Evolutionary conservation across 92 coral and sea anemone species (phyloP), one percentile per base, ranked within the genome.

Genomic region (Galaxea fascicularis): DNA sequence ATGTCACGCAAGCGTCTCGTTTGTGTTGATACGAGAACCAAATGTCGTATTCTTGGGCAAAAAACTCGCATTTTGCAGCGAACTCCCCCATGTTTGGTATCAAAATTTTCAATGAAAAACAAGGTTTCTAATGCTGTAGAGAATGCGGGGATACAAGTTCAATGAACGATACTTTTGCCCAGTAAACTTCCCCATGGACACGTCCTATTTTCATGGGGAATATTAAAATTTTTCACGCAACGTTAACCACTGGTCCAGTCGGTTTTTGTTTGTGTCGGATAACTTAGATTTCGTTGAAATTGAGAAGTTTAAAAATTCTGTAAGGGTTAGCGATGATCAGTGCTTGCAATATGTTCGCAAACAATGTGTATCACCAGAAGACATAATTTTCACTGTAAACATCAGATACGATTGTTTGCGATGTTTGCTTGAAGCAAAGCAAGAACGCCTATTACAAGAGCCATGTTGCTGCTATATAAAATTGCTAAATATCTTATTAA

Each of bases 291-390:
- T n/a, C n/a, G n/a, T n/a, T n/a, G n/a, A n/a, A n/a, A n/a, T n/a
- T n/a, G n/a, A n/a, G 21, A 66, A 66, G 59, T 44, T 41, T 66
- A 80, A 80, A 54, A 20, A 69, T 24, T 52, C 51, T 81, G 47
- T 70, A 67, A 47, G 65, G 44, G 65, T 81, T 31, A 52, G 63
- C 47, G 56, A 71, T 47, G 24, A 81, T 49, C 86, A 81, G 46
- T 83, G 88, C 58, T 70, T 74, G 59, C 31, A 63, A 7, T 77
- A 83, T 73, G 88, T 68, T 58, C 56, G 69, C 54, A 59, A 59
- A 59, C 65, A 59, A 59, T 59, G 1, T 59, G 65, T 59, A 13
- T 59, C 24, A 59, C 16, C 18, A 13, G 24, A 59, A 59, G 65
- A 59, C 24, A 7, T 59, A 59, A 59, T 59, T 59, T 59, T 59